Evolutionary conservation across 37 sponge, comb jelly and placozoan genomes (phyloP), one percentile per base, ranked within the genome.

Genomic region (Spongilla lacustris): DNA sequence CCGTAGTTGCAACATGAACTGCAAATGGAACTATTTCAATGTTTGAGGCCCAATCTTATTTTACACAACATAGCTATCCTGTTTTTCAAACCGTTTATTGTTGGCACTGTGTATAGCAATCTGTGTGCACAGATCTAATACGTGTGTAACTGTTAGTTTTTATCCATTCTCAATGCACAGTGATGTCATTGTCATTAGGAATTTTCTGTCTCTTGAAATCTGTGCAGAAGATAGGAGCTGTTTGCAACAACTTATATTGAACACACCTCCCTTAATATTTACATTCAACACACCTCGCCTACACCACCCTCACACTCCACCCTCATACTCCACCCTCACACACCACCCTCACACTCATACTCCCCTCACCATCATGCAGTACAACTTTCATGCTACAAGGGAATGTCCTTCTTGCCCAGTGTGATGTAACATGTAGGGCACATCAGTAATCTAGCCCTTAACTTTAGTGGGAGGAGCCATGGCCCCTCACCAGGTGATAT

Each of bases 191-290:
- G 58, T 58, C 19, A 25, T 86, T 36, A 87, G 0, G 89, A 88
- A 32, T 88, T 88, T 69, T 88, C 89, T 12, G 83, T 83, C 71
- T 88, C 89, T 30, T 88, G 83, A 46, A 77, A 83, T 41, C 85
- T 85, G 71, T 67, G 27, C 0, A 28, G 25, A 77, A n/a, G 28
- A 27, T 25, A 34, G 2, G n/a, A n/a, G n/a, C n/a, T n/a, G n/a
- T n/a, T n/a, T n/a, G n/a, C n/a, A n/a, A n/a, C n/a, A n/a, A n/a
- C n/a, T n/a, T n/a, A n/a, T n/a, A n/a, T n/a, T n/a, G n/a, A n/a
- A n/a, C n/a, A n/a, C n/a, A n/a, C n/a, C n/a, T n/a, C n/a, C n/a
- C n/a, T n/a, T n/a, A n/a, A n/a, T n/a, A n/a, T n/a, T n/a, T n/a
- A n/a, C n/a, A n/a, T n/a, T n/a, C n/a, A n/a, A n/a, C n/a, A n/a